These are phyloP conservation scores for Rhagonycha fulva DNA, from an alignment of 2,888 invertebrate species.

Conservation along the genomic window DNA sequence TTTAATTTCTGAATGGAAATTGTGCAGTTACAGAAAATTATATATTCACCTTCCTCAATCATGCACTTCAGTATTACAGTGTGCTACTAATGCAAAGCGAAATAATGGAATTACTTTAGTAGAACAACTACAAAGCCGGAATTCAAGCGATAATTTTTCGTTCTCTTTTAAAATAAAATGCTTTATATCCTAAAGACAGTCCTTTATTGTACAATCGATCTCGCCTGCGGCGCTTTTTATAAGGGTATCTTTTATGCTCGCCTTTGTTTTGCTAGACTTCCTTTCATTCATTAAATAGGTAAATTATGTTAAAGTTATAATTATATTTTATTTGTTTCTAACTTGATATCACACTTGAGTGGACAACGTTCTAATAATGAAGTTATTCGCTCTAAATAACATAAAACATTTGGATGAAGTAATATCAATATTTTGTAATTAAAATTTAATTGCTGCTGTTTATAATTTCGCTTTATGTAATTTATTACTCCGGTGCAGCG, in stretches of 20 bases:
- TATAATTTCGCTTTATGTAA: neutral
- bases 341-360: neutral
- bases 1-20: neutral
- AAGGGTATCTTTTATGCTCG: too few relatives aligned
- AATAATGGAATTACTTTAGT: neutral
- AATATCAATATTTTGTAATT: neutral
- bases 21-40: neutral
- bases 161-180: too few relatives aligned
- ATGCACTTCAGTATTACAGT: neutral
- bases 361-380: neutral
- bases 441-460: neutral
- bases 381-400: neutral
- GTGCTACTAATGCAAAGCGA: too few relatives aligned
- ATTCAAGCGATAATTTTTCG: neutral
- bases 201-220: neutral
- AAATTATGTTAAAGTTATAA: neutral
- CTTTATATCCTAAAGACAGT: too few relatives aligned
- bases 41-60: neutral
- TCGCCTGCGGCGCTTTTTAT: neutral
- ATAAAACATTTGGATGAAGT: neutral
- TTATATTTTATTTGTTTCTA: neutral
- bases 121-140: neutral
- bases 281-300: neutral
- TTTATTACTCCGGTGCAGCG: neutral
- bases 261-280: too few relatives aligned